Base-by-base conservation (phyloP, 2,888 invertebrate species). In the Capitulum mitella region DNA sequence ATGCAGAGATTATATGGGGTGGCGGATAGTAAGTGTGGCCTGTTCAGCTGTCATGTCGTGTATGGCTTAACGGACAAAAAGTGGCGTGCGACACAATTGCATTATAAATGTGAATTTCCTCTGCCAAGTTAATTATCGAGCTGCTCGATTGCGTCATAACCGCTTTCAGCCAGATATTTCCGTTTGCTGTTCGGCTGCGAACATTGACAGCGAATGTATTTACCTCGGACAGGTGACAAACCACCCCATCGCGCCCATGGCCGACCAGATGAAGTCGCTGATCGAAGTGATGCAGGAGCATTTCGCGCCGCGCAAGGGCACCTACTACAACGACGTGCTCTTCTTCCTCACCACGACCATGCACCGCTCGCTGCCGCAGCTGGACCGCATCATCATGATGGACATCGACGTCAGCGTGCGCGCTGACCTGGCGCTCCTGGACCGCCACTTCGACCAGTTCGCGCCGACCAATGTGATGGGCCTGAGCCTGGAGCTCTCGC, bases 401-500 rank as follows among this genome's bases (percentile, higher is more conserved):
- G 94, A 94, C 86, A 91, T 91, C 82, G 94, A 94, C 86, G 89
- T 92, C 77, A 90, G 91, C 85, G 91, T 94, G 85, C 88, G 89
- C 82, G 88, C 88, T 37, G 92, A 92, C 84, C 87, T 93, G 61
- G 87, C 87, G 75, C 85, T 90, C 80, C 86, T 94, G 8, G 91
- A 91, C 83, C 85, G 88, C 26, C 89, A 91, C 83, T 94, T 94
- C 84, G 86, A 90, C 26, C 86, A 88, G 77, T 93, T 93, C 84
- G 87, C 89, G 40, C 82, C 87, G 0, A 86, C 88, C 77, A 43
- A 76, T 81, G 84, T 93, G 29, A 91, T 92, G 83, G 93, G 92
- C 0, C 85, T 92, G 43, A 90, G 91, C 0, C 90, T 90, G 0
- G 93, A 94, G 84, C 85, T 91, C 78, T 91, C 92, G 10, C 93